phyloP scores from a whole-genome alignment of 2,113 vertebrate genomes.

The Arvicanthis niloticus region DNA sequence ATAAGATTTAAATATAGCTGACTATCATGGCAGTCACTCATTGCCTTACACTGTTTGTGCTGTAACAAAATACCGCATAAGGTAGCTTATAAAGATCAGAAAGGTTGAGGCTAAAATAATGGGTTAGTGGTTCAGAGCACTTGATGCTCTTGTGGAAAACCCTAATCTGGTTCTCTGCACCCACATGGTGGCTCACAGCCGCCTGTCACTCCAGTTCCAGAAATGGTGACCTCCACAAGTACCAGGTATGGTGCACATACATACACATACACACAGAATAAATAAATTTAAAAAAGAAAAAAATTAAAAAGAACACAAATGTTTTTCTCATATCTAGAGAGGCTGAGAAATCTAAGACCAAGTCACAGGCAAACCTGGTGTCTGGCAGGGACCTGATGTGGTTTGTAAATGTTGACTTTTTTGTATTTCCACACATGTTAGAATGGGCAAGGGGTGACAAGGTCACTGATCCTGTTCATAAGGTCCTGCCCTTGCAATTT shows the following conservation, averaged over 20 bases:
- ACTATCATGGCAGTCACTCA: neutral
- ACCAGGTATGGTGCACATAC: neutral
- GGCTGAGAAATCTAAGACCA: neutral
- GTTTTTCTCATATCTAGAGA: neutral
- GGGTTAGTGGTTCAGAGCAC: neutral
- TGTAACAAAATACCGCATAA: neutral
- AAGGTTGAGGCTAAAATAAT: neutral
- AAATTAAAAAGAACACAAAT: neutral
- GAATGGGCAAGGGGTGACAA: neutral
- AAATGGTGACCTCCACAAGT: neutral
- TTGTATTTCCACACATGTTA: neutral
- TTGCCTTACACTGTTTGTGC: neutral
- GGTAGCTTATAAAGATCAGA: neutral
- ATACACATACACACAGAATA: neutral
- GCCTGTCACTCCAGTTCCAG: neutral
- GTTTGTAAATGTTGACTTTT: neutral
- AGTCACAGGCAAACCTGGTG: neutral
- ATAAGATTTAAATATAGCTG: neutral
- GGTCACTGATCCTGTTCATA: neutral
- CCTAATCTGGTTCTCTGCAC: neutral
- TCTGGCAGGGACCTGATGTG: neutral
- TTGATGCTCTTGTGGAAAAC: neutral
- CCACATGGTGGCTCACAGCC: neutral
- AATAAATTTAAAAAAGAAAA: neutral
- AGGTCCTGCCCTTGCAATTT: neutral